Evolutionary conservation across 2,113 vertebrate genomes (phyloP).

Genomic region (Dryoscopus gambensis): DNA sequence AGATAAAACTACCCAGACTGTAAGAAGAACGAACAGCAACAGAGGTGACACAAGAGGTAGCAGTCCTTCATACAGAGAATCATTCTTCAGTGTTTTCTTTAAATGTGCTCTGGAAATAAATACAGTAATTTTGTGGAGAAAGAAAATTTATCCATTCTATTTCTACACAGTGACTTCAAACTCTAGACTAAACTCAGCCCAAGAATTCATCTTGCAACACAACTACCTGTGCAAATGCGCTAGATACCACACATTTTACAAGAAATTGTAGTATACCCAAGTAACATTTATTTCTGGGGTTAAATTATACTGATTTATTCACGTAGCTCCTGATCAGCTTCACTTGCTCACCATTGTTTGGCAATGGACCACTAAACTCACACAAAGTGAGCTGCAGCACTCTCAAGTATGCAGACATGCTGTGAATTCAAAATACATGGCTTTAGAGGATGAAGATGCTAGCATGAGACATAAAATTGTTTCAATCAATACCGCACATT

Average conservation of each 20-base stretch:
- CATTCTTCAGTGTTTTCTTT: constrained; percentile 58
- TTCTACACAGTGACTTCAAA: background rate
- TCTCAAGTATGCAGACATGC: background rate
- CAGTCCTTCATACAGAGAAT: constrained; percentile 56
- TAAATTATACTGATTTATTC: background rate
- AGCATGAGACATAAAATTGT: background rate
- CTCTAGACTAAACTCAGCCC: background rate
- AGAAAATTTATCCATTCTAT: background rate
- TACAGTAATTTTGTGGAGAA: background rate
- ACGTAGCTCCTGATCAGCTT: background rate
- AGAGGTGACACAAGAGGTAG: constrained; percentile 57
- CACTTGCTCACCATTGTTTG: background rate
- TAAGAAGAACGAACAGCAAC: constrained; percentile 52
- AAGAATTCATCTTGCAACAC: background rate
- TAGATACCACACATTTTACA: background rate
- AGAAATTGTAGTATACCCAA: background rate
- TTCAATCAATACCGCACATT: background rate
- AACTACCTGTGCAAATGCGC: background rate
- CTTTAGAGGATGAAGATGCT: background rate
- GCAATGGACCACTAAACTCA: background rate
- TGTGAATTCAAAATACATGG: background rate
- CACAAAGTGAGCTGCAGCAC: background rate
- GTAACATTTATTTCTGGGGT: background rate
- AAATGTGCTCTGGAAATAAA: constrained; percentile 54
- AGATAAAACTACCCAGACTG: constrained; percentile 49